phyloP scores from a whole-genome alignment of 2,113 vertebrate species.

The Eidolon helvum region DNA sequence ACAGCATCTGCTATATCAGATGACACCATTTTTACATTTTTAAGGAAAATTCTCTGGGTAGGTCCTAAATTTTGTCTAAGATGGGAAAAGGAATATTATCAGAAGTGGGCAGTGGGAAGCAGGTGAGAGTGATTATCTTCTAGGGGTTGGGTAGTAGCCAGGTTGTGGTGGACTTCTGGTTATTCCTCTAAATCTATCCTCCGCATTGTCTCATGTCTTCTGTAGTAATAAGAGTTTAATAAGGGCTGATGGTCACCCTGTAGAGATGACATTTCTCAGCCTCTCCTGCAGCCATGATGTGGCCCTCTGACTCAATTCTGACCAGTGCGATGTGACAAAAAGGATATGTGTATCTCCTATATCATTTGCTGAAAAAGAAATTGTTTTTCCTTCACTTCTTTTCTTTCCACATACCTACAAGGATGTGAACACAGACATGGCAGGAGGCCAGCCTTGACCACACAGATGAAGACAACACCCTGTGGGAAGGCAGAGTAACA shows the following conservation, averaged over 20 bases:
- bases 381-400: neutral
- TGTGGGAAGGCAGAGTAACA: neutral
- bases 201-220: neutral
- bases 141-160: neutral
- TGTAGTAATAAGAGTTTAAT: neutral
- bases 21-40: neutral
- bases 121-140: neutral
- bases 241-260: neutral
- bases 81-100: neutral
- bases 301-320: neutral
- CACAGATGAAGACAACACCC: neutral
- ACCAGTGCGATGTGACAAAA: neutral
- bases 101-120: neutral
- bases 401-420: neutral
- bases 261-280: neutral
- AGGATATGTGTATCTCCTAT: neutral
- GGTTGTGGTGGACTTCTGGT: neutral
- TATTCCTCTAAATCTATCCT: neutral
- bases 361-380: neutral
- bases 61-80: neutral
- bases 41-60: neutral
- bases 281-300: neutral
- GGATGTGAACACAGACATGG: neutral
- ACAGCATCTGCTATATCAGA: too few species aligned
- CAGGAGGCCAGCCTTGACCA: neutral